Evolutionary conservation across 1,140 invertebrate genomes (phyloP).

Genomic region (Cherax destructor): DNA sequence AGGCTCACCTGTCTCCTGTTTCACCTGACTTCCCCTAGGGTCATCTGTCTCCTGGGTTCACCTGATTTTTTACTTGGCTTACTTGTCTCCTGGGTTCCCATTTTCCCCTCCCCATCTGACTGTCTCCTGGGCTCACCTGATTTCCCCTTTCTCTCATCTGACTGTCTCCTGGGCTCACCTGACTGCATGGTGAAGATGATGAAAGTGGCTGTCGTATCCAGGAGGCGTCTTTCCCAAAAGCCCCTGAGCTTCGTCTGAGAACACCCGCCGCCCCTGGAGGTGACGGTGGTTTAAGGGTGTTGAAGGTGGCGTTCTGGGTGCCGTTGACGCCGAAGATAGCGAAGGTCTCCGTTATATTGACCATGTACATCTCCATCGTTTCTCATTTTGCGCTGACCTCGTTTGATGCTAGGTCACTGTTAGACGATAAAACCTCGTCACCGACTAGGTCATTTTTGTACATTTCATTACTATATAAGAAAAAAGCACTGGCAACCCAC

Average conservation of each 20-base stretch:
- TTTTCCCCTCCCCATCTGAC: neutral
- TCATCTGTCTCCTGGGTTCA: neutral
- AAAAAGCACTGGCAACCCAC: neutral
- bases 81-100: neutral
- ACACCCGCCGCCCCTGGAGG: conserved; percentile 37
- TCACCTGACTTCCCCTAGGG: neutral
- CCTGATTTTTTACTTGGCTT: neutral
- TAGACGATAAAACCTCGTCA: too few relatives aligned
- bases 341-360: neutral
- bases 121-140: neutral
- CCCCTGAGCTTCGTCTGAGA: conserved; percentile 63
- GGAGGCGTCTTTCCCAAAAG: conserved; percentile 92
- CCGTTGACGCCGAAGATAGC: neutral
- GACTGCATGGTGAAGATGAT: conserved; percentile 99
- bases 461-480: neutral
- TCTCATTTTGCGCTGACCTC: neutral
- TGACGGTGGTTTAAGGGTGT: neutral
- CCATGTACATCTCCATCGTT: neutral
- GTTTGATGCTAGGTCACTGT: neutral
- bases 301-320: neutral
- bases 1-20: too few relatives aligned
- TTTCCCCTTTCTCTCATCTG: neutral
- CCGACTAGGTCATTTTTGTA: too few relatives aligned
- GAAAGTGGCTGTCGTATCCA: conserved; percentile 94
- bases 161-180: conserved; percentile 78